A percentile compares a stretch with the other conserved stretches of the same genome.
phyloP scores from a whole-genome alignment of 1,140 invertebrate species.

The Chlorops oryzae region DNA sequence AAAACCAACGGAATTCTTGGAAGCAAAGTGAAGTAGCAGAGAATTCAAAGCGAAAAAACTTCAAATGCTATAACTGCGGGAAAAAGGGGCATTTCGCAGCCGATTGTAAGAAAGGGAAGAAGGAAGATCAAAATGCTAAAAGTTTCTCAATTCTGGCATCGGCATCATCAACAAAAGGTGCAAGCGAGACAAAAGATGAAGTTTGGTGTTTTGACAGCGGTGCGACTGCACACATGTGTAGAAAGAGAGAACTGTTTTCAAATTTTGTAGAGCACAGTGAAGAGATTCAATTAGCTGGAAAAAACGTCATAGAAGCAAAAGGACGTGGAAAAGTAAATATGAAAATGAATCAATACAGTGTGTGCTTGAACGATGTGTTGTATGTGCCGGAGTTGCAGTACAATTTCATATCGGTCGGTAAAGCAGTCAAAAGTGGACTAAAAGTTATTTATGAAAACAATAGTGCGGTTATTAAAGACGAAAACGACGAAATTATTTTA shows the following conservation, averaged over 20 bases:
- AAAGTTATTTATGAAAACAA: not conserved
- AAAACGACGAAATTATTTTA: not conserved
- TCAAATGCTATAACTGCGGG: slow-evolving; percentile 6
- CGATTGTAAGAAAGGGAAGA: slow-evolving; percentile 5
- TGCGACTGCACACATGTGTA: slow-evolving; percentile 17
- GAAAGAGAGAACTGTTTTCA: slow-evolving; percentile 3
- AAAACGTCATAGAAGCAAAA: slow-evolving; percentile 11
- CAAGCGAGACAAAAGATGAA: not conserved
- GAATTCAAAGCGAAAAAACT: not conserved
- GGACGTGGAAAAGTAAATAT: slow-evolving; percentile 11
- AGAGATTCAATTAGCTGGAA: slow-evolving; percentile 15
- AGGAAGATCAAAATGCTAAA: not conserved
- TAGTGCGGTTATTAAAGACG: not conserved
- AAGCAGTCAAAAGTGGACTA: slow-evolving; percentile 18
- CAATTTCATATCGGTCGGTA: slow-evolving; percentile 27
- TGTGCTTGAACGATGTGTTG: slow-evolving; percentile 20
- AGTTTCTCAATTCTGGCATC: not conserved
- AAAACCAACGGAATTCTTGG: too few species aligned
- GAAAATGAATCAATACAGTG: slow-evolving; percentile 1
- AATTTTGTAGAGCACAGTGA: slow-evolving; percentile 1
- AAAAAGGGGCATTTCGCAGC: not conserved
- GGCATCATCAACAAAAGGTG: not conserved
- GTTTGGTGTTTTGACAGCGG: slow-evolving; percentile 23
- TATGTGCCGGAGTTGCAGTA: slow-evolving; percentile 25
- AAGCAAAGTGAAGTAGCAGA: too few species aligned